Base-by-base conservation (phyloP, 92 coral and sea anemone genomes). In the Siderastrea radians region DNA sequence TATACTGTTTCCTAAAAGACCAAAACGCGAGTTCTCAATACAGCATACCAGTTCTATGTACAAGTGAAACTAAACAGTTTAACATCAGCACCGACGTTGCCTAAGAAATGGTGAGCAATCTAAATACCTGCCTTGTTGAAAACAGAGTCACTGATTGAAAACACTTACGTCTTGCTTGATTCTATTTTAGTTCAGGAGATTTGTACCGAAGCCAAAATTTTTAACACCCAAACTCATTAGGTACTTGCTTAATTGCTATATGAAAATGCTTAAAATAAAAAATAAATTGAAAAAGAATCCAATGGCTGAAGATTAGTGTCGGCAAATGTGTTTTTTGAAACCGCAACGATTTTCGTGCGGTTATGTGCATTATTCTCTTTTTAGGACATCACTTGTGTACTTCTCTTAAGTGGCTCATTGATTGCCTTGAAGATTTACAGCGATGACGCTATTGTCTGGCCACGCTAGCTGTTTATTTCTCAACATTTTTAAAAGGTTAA, bases 281-380 rank as follows among this genome's bases (percentile, higher is more conserved):
- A 14, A 9, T 12, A 9, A 64, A n/a, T 79, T 54, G 52, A 11
- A 5, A 63, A 49, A 10, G 47, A 62, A 17, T 57, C 71, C 59
- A 78, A 49, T 63, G 38, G 47, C 12, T 16, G 44, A 17, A 44
- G n/a, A 46, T 49, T 43, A 38, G 59, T 59, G 72, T 62, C 59
- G 72, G 72, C 59, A 50, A 79, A 62, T 16, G 16, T 43, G 58
- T 49, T 49, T 49, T 5, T 5, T 63, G n/a, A 47, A 63, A 79
- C 72, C 61, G 72, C 60, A 46, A 43, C 3, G 60, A 64, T 79
- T 54, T 17, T 79, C 64, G 63, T 75, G 80, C 44, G 80, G 60
- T 75, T 46, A 68, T 46, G 38, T 7, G 13, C 15, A 4, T 58
- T 12, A 6, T 58, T 58, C 11, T 58, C 1, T 44, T 73, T 16